Conservation (phyloP, 1,140 invertebrate species). For the Pantala flavescens region DNA sequence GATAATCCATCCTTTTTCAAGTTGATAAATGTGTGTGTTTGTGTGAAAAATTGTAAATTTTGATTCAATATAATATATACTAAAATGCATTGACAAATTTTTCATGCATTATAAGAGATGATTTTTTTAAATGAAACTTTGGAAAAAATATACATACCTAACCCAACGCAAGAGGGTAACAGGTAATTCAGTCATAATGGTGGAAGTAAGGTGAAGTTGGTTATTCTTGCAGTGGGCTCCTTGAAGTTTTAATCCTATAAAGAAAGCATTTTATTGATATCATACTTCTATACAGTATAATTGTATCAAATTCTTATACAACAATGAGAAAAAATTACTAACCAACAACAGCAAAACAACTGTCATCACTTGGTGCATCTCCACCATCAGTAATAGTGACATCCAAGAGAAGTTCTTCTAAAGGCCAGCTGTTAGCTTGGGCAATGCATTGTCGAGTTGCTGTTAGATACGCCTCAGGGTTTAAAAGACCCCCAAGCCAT, state of each 20-base stretch:
- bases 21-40: too few species aligned
- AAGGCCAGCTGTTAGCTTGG: constrained; percentile 82
- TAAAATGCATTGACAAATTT: too few species aligned
- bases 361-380: constrained; percentile 51
- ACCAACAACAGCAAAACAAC: constrained; percentile 70
- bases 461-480: constrained; percentile 98
- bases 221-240: constrained; percentile 88
- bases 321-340: constrained; percentile 22
- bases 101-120: too few species aligned
- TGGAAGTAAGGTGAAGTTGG: constrained; percentile 79
- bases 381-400: constrained; percentile 59
- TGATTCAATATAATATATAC: too few species aligned
- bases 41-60: too few species aligned
- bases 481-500: constrained; percentile 93
- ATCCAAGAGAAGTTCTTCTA: constrained; percentile 91
- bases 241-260: constrained; percentile 78
- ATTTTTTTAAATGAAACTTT: too few species aligned
- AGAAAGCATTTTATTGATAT: constrained; percentile 16
- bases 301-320: neutral
- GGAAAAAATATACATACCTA: constrained; percentile 37
- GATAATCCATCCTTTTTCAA: too few species aligned
- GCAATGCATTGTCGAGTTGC: constrained; percentile 96
- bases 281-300: neutral
- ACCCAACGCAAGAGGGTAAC: constrained; percentile 81
- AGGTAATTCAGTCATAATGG: constrained; percentile 88